Evolutionary conservation across 2,113 vertebrate species (phyloP).

Genomic region (Okapia johnstoni): DNA sequence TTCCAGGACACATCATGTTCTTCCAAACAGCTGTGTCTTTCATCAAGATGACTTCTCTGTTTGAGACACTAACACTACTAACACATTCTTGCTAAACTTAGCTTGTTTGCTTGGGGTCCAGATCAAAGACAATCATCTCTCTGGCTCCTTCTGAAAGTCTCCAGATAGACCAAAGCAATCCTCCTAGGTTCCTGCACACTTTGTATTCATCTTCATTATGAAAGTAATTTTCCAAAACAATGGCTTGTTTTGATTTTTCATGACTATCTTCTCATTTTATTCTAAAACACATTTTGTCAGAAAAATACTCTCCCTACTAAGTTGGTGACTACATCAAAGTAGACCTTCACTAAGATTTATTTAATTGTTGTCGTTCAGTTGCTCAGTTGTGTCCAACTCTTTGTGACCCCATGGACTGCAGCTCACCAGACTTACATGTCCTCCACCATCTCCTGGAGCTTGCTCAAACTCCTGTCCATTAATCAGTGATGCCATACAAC

Average conservation of each 20-base stretch:
- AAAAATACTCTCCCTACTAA: background rate
- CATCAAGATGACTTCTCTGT: background rate
- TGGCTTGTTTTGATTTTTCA: background rate
- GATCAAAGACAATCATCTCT: background rate
- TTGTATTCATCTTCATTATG: background rate
- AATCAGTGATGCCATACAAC: background rate
- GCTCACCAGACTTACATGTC: background rate
- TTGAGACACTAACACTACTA: background rate
- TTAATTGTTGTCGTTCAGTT: background rate
- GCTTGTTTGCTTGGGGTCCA: background rate
- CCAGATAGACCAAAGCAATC: background rate
- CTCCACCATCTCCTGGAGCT: background rate
- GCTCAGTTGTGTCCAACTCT: background rate
- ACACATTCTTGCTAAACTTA: background rate
- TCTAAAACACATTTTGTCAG: background rate
- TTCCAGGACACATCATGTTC: background rate
- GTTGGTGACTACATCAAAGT: background rate
- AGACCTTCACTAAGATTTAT: background rate
- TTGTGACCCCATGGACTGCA: background rate
- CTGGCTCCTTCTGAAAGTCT: background rate
- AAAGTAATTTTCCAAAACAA: slow-evolving; percentile 1
- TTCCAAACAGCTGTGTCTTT: background rate
- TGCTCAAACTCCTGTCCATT: background rate
- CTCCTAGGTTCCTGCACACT: background rate
- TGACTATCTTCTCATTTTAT: background rate